phyloP scores from a whole-genome alignment of 2,113 vertebrate species.

The Felis chaus region DNA sequence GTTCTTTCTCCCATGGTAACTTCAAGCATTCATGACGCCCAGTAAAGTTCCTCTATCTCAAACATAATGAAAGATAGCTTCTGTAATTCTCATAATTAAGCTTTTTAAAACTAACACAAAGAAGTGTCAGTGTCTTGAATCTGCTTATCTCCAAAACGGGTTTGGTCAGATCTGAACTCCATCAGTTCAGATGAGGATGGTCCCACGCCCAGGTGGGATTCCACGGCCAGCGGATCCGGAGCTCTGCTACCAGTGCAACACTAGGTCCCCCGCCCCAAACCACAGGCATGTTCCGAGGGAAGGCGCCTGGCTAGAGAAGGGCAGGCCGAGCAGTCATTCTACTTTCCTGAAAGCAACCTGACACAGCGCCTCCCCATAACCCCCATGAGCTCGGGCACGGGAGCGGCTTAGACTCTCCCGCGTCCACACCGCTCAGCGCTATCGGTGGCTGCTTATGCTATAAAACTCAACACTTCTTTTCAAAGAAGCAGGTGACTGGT shows the following conservation, averaged over 20 bases:
- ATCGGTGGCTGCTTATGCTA: background rate
- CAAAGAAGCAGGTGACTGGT: background rate
- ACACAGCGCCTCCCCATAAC: background rate
- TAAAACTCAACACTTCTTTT: background rate
- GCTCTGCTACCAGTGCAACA: fast-evolving
- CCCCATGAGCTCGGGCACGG: fast-evolving
- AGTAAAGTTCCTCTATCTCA: background rate
- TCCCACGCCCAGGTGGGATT: fast-evolving
- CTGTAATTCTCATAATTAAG: background rate
- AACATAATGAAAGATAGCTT: background rate
- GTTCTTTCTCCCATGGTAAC: background rate
- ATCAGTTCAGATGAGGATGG: background rate
- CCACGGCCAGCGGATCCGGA: background rate
- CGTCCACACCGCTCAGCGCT: background rate
- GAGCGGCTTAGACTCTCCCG: background rate
- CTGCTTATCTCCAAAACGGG: background rate
- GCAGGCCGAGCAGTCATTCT: background rate
- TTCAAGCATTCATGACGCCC: background rate
- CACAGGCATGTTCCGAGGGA: background rate
- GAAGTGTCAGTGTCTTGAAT: background rate
- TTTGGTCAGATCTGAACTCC: background rate
- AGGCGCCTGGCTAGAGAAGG: background rate
- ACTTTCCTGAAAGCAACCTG: fast-evolving
- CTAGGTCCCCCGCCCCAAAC: background rate
- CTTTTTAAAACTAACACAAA: background rate